Evolutionary conservation across 2,888 invertebrate species (phyloP), one percentile per base, ranked within the genome.

Genomic region (Ichneumoninae sp.): DNA sequence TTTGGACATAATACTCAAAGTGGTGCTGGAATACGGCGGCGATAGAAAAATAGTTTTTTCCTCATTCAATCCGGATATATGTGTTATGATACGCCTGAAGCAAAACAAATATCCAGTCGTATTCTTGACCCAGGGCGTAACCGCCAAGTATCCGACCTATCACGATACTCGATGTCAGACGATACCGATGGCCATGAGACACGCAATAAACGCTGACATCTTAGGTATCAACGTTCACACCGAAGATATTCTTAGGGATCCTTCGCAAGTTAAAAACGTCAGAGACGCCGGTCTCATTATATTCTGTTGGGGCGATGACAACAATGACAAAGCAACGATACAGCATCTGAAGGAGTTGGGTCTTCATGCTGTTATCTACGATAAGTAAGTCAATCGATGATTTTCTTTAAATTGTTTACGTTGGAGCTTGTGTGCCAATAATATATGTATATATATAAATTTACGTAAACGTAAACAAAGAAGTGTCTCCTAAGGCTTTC

Each of bases 261-360:
- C 97, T 7, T 95, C 96, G 36, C 97, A 98, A 95, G 96, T 98
- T 13, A 96, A 96, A 90, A 93, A 97, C 87, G 98, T 97, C 1
- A 97, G 96, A 88, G 96, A 97, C 89, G 96, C 96, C 19, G 97
- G 97, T 13, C 95, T 99, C 76, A 96, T 98, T 5, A 96, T 98
- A 86, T 99, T 99, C 94, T 98, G 98, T 91, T 99, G 99, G 99
- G 99, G 99, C 36, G 98, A 99, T 90, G 98, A 98, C 91, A 98
- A 98, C 92, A 98, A 98, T 90, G 97, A 98, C 93, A 96, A 96
- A 87, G 96, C 96, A 60, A 98, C 97, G 0, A 98, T 99, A 78
- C 96, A 96, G 90, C 96, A 96, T 91, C 95, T 99, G 47, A 98
- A 98, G 93, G 95, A 96, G 86, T 95, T 98, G 90, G 98, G 98